phyloP scores from a whole-genome alignment of 2,888 invertebrate genomes.

The Pherbina coryleti region DNA sequence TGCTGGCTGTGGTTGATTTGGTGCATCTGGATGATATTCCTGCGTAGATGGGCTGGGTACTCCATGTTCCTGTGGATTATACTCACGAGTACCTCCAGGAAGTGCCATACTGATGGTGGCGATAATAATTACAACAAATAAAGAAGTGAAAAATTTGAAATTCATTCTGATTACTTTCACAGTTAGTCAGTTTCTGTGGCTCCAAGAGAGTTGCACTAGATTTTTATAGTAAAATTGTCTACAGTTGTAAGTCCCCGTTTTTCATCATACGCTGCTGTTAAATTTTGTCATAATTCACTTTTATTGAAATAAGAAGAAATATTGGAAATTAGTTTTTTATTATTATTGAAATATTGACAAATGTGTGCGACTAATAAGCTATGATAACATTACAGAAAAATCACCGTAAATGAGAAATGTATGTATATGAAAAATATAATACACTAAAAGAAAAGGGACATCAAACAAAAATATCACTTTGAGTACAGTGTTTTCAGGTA shows the following conservation, averaged over 20 bases:
- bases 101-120: constrained; percentile 1
- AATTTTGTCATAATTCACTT: too few relatives aligned
- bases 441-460: too few relatives aligned
- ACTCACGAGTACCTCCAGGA: constrained; percentile 18
- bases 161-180: neutral
- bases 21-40: constrained; percentile 23
- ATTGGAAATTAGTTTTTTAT: too few relatives aligned
- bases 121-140: neutral
- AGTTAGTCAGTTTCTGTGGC: neutral
- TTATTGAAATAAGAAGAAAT: too few relatives aligned
- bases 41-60: neutral
- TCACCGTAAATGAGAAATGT: too few relatives aligned
- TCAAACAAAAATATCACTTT: too few relatives aligned
- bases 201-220: neutral
- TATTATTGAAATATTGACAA: too few relatives aligned
- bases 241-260: neutral
- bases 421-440: too few relatives aligned
- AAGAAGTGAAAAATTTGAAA: neutral
- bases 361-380: too few relatives aligned
- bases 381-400: too few relatives aligned
- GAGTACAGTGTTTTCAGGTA: too few relatives aligned
- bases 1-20: constrained; percentile 17
- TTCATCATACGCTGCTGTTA: too few relatives aligned
- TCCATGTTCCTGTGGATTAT: constrained; percentile 20
- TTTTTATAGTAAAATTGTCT: neutral